Evolutionary conservation across 2,888 invertebrate genomes (phyloP).

Genomic region (Harpalus rubripes): DNA sequence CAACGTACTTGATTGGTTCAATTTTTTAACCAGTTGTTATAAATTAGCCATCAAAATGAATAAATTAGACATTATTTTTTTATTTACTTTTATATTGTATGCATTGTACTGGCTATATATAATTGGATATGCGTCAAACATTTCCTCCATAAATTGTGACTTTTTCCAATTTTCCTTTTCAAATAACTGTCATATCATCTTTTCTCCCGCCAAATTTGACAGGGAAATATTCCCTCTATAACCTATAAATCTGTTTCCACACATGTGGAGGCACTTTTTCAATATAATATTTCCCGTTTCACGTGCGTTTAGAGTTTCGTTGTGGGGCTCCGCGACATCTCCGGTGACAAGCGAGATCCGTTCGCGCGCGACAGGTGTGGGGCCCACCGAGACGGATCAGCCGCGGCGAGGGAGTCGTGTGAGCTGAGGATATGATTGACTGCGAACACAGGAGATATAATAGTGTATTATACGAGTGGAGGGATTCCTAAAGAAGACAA

Average conservation of each 20-base stretch:
- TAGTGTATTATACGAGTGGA: slow-evolving; percentile 75
- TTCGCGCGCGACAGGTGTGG: slow-evolving; percentile 30
- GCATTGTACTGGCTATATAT: no score
- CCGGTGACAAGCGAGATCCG: slow-evolving; percentile 29
- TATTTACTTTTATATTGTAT: no score
- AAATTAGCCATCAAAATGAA: no score
- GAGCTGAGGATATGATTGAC: slow-evolving; percentile 74
- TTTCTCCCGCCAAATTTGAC: no score
- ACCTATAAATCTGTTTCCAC: slow-evolving; percentile 23
- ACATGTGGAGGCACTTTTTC: slow-evolving; percentile 24
- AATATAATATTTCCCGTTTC: slow-evolving; percentile 29
- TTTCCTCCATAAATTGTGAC: no score
- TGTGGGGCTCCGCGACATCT: slow-evolving; percentile 20
- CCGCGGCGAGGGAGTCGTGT: neutral
- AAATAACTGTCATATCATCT: no score
- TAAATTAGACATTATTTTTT: no score
- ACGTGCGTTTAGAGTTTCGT: neutral
- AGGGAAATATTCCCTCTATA: neutral
- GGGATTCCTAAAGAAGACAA: neutral
- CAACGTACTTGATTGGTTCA: no score
- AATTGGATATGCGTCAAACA: no score
- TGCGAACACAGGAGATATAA: slow-evolving; percentile 75
- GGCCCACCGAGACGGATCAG: slow-evolving; percentile 23
- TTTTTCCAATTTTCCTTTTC: no score
- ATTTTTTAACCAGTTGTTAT: no score